A percentile compares a stretch with the other conserved stretches of the same genome.
Evolutionary conservation across 2,113 vertebrate genomes (phyloP).

Genomic region (Xyrauchen texanus): DNA sequence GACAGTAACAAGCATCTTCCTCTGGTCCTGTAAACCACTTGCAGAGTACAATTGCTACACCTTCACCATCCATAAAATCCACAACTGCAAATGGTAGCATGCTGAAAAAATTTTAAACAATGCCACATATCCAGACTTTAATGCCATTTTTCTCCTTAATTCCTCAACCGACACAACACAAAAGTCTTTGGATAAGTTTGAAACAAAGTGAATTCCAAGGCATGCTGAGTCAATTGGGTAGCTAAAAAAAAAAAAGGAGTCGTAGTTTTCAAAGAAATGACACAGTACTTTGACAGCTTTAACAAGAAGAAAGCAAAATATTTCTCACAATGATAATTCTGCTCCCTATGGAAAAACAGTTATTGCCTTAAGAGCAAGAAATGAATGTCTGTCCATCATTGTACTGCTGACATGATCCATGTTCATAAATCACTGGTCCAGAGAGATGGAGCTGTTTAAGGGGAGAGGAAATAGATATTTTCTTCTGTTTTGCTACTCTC

Average conservation of each 20-base stretch:
- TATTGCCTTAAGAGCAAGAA: slow-evolving; percentile 14
- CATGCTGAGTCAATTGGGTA: slow-evolving; percentile 14
- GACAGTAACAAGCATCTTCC: slow-evolving; percentile 43
- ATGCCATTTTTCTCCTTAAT: slow-evolving; percentile 13
- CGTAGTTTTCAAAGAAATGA: slow-evolving; percentile 29
- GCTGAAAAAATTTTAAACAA: slow-evolving; percentile 31
- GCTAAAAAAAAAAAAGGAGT: slow-evolving; percentile 19
- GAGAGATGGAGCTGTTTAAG: slow-evolving; percentile 17
- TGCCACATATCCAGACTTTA: slow-evolving; percentile 31
- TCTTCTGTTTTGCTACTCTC: slow-evolving; percentile 18
- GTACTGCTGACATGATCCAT: slow-evolving; percentile 4
- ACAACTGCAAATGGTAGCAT: slow-evolving; percentile 43
- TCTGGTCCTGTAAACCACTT: slow-evolving; percentile 42
- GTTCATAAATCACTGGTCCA: background rate
- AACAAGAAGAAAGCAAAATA: slow-evolving; percentile 22
- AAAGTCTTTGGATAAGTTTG: slow-evolving; percentile 38
- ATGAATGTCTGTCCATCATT: slow-evolving; percentile 24
- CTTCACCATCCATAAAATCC: slow-evolving; percentile 35
- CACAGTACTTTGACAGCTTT: background rate
- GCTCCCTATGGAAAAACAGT: slow-evolving; percentile 23
- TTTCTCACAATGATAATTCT: slow-evolving; percentile 42
- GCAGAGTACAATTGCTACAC: slow-evolving; percentile 36
- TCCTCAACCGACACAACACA: background rate
- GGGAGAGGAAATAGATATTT: slow-evolving; percentile 13
- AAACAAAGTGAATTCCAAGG: slow-evolving; percentile 39